phyloP scores from a whole-genome alignment of 2,797 vertebrate genomes.

The Peromyscus melanophrys region DNA sequence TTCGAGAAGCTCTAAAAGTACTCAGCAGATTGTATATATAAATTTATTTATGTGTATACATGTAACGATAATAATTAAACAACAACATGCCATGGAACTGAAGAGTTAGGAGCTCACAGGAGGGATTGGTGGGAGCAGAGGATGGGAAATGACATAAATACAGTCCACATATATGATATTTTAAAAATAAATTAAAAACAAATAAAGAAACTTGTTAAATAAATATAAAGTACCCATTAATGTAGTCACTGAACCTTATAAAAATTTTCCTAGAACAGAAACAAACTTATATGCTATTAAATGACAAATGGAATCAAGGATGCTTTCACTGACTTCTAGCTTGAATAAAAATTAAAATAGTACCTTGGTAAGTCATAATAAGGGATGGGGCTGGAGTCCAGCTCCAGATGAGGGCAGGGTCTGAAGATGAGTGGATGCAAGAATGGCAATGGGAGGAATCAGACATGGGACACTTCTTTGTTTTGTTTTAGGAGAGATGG shows the following conservation, averaged over 20 bases:
- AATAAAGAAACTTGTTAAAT: background rate
- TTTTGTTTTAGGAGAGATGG: too few relatives aligned
- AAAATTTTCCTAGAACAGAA: background rate
- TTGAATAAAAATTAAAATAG: slow-evolving; percentile 62
- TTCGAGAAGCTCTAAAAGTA: background rate
- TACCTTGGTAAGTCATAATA: slow-evolving; percentile 40
- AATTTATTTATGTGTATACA: background rate
- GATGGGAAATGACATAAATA: background rate
- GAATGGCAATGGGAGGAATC: too few relatives aligned
- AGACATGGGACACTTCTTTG: too few relatives aligned
- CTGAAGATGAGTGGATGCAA: too few relatives aligned
- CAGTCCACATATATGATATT: background rate
- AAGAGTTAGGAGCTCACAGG: background rate
- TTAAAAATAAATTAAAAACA: background rate
- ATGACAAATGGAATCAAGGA: slow-evolving; percentile 27
- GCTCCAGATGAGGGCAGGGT: too few relatives aligned
- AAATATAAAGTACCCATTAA: slow-evolving; percentile 40
- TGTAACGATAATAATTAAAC: background rate
- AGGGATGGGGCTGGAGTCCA: background rate
- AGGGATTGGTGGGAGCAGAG: background rate
- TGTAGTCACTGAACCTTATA: background rate
- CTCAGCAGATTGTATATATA: background rate
- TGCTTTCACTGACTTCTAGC: slow-evolving; percentile 11
- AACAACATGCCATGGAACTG: too few relatives aligned
- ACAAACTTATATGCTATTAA: slow-evolving; percentile 25